Percentiles rank a stretch among this genome's conserved stretches.
Evolutionary conservation across 1,140 invertebrate species (phyloP).

Genomic region (Procambarus clarkii): DNA sequence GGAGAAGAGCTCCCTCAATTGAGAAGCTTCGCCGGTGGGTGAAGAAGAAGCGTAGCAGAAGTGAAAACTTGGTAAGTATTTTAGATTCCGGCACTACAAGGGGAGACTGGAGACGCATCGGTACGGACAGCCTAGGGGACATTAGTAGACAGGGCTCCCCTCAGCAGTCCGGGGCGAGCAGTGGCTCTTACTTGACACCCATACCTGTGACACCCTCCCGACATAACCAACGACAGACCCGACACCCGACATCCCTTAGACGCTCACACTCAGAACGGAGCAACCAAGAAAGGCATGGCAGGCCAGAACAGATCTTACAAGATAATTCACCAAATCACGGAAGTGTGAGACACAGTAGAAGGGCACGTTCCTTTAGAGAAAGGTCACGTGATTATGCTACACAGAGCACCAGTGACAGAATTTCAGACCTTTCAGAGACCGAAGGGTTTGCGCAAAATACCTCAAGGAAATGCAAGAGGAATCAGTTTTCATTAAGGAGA

Average conservation of each 20-base stretch:
- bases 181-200: slow-evolving; percentile 14
- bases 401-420: not conserved
- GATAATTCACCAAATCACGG: not conserved
- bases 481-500: not conserved
- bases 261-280: not conserved
- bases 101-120: not conserved
- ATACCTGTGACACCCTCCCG: not conserved
- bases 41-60: not conserved
- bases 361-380: not conserved
- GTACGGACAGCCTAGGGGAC: not conserved
- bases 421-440: not conserved
- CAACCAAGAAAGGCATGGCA: not conserved
- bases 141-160: not conserved
- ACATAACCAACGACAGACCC: not conserved
- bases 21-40: slow-evolving; percentile 27
- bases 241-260: not conserved
- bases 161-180: not conserved
- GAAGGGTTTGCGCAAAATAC: not conserved
- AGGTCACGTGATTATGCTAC: not conserved
- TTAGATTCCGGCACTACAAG: not conserved
- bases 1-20: not conserved
- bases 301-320: not conserved
- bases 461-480: not conserved
- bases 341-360: not conserved
- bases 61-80: not conserved